Percentiles rank a stretch among this genome's conserved stretches.
These are phyloP conservation scores for Cepaea hortensis DNA, from an alignment of 2,888 invertebrate species.

Conservation along the genomic window DNA sequence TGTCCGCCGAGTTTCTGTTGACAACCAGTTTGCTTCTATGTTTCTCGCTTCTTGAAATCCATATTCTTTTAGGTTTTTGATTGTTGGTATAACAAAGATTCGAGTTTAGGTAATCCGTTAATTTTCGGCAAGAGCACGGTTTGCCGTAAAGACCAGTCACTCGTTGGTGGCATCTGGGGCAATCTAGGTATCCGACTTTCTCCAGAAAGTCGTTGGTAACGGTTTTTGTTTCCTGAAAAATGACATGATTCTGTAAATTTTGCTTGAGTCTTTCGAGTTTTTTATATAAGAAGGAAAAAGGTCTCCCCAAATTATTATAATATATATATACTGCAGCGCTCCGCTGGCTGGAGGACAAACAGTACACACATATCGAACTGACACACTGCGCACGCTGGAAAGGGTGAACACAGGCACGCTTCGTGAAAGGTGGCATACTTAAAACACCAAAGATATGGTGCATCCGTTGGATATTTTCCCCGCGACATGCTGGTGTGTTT, in stretches of 20 bases:
- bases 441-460: no score
- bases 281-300: not conserved
- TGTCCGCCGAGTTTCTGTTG: not conserved
- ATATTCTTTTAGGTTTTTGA: not conserved
- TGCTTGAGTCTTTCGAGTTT: not conserved
- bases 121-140: not conserved
- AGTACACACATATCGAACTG: not conserved
- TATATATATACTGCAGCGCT: not conserved
- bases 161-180: not conserved
- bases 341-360: no score
- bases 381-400: no score
- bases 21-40: no score
- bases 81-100: not conserved
- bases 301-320: not conserved
- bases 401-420: no score
- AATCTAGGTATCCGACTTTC: not conserved
- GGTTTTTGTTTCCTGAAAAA: not conserved
- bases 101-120: not conserved
- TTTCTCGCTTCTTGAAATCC: no score
- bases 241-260: not conserved
- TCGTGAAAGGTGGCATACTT: no score
- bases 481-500: no score
- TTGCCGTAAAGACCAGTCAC: conserved; percentile 11
- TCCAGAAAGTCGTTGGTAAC: not conserved
- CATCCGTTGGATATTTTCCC: no score